A percentile compares a stretch with the other conserved stretches of the same genome.
Evolutionary conservation across 2,888 invertebrate genomes (phyloP).

Genomic region (Heliconius aoede): DNA sequence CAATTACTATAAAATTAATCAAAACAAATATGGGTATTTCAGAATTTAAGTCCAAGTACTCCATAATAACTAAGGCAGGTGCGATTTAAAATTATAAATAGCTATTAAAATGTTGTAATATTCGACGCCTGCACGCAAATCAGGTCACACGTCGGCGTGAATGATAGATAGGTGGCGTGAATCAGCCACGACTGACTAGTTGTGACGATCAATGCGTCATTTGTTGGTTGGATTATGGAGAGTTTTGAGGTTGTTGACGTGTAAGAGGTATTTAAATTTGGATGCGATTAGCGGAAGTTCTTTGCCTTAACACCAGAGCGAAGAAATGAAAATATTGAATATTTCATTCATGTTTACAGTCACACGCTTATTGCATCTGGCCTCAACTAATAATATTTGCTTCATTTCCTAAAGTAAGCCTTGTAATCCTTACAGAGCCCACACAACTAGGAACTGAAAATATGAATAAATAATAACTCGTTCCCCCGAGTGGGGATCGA

Average conservation of each 20-base stretch:
- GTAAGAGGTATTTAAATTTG: not conserved
- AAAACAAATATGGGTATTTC: not conserved
- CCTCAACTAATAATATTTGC: too few relatives aligned
- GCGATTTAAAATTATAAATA: conserved; percentile 1
- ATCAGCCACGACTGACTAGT: conserved; percentile 23
- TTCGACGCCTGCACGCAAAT: conserved; percentile 13
- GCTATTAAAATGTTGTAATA: conserved; percentile 20
- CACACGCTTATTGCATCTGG: too few relatives aligned
- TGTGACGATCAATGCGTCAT: conserved; percentile 13
- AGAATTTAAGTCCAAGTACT: not conserved
- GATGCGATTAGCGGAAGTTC: too few relatives aligned
- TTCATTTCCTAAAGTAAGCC: too few relatives aligned
- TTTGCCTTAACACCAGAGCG: too few relatives aligned
- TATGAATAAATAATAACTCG: too few relatives aligned
- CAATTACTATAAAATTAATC: too few relatives aligned
- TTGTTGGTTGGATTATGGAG: conserved; percentile 1
- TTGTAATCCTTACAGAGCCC: too few relatives aligned
- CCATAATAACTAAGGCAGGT: not conserved
- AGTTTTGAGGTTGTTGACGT: not conserved
- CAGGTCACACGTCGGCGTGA: conserved; percentile 18
- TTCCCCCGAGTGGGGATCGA: too few relatives aligned
- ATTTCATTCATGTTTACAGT: too few relatives aligned
- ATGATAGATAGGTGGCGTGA: conserved; percentile 13
- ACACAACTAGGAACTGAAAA: too few relatives aligned
- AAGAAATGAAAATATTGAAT: too few relatives aligned